phyloP scores from a whole-genome alignment of 2,888 invertebrate genomes.

The Scrobipalpa atriplicella region DNA sequence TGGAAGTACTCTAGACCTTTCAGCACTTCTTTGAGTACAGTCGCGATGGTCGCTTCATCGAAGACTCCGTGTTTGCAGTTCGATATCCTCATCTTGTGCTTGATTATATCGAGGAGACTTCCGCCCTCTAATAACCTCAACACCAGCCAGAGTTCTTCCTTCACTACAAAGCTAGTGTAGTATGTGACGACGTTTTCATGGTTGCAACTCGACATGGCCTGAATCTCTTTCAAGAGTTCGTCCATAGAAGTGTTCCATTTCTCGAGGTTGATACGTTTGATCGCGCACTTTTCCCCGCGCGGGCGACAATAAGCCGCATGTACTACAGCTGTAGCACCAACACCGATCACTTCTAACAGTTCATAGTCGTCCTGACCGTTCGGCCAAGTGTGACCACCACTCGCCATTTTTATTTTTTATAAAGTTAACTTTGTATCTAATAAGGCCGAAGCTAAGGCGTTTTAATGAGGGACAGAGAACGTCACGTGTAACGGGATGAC shows the following conservation, averaged over 20 bases:
- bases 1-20: conserved; percentile 99
- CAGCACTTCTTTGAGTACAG: conserved; percentile 97
- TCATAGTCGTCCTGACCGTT: conserved; percentile 98
- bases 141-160: conserved; percentile 99
- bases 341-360: conserved; percentile 96
- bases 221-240: conserved; percentile 95
- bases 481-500: conserved; percentile 46
- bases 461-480: conserved; percentile 37
- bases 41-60: conserved; percentile 99
- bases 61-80: conserved; percentile 98
- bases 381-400: conserved; percentile 87
- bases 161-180: conserved; percentile 99
- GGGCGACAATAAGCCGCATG: conserved; percentile 97
- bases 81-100: conserved; percentile 95
- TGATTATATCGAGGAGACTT: conserved; percentile 94
- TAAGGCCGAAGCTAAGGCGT: conserved; percentile 64
- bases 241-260: conserved; percentile 99
- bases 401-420: conserved; percentile 67
- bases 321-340: conserved; percentile 99
- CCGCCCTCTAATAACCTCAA: conserved; percentile 97
- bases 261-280: conserved; percentile 99
- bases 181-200: conserved; percentile 99
- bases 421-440: conserved; percentile 48
- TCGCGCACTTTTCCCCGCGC: conserved; percentile 98
- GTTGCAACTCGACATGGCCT: conserved; percentile 99